Conservation (phyloP, 2,113 vertebrate species). For the Tylochromis polylepis region DNA sequence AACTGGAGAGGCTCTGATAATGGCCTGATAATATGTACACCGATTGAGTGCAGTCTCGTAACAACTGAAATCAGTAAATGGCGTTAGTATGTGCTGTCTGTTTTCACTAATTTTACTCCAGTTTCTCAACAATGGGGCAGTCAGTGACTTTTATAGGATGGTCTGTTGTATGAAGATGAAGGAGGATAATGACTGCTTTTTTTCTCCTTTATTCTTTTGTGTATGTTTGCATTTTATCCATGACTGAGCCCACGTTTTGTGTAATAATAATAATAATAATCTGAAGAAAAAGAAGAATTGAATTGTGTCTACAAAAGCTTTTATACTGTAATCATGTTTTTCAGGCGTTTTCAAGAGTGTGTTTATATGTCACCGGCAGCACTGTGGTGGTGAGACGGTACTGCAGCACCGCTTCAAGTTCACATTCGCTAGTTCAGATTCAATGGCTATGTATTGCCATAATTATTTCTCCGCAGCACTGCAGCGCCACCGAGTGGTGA, state of each 20-base stretch:
- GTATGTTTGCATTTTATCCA: neutral
- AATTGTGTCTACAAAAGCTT: neutral
- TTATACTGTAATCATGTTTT: neutral
- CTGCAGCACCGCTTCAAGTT: slow-evolving; percentile 22
- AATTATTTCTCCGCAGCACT: neutral
- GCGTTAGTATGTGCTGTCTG: neutral
- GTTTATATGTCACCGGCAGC: slow-evolving; percentile 7
- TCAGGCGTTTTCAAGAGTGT: neutral
- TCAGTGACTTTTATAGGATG: neutral
- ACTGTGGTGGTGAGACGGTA: slow-evolving; percentile 1
- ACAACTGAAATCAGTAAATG: neutral
- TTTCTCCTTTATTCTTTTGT: fast-evolving
- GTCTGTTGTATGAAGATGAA: neutral
- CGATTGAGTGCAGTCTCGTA: neutral
- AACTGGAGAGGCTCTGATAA: neutral
- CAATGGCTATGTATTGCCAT: neutral
- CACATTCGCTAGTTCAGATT: slow-evolving; percentile 12
- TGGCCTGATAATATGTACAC: neutral
- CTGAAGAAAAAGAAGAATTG: neutral
- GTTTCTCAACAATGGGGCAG: neutral
- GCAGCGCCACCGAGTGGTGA: slow-evolving; percentile 21
- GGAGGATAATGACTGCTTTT: neutral
- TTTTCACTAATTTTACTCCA: neutral
- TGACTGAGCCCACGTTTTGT: neutral
- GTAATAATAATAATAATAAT: too few species aligned